Evolutionary conservation across 1,140 invertebrate genomes (phyloP).

Genomic region (Rhopalosiphum padi): DNA sequence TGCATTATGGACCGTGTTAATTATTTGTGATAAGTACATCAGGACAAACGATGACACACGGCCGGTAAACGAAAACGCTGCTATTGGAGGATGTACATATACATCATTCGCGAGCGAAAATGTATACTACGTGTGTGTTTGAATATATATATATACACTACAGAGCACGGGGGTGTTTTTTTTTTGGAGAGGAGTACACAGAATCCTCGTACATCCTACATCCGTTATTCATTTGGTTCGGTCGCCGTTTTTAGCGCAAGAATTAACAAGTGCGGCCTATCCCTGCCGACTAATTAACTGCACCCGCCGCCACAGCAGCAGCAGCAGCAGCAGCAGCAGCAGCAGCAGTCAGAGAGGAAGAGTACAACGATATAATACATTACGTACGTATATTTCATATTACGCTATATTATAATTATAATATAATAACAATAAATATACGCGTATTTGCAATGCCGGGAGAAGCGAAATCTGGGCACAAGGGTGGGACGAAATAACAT

Average conservation of each 20-base stretch:
- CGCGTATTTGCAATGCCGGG: not conserved
- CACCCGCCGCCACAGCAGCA: constrained; percentile 50
- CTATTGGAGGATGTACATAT: not conserved
- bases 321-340: not conserved
- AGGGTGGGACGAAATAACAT: not conserved
- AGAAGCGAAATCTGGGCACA: not conserved
- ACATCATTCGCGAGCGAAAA: not conserved
- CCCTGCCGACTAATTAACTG: constrained; percentile 43
- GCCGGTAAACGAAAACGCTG: too few relatives aligned
- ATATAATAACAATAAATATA: not conserved
- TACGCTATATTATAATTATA: not conserved
- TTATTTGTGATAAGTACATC: too few relatives aligned
- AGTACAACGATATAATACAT: not conserved
- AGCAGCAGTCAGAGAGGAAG: not conserved
- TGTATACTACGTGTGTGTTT: not conserved
- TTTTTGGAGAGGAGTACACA: not conserved
- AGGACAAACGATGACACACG: too few relatives aligned
- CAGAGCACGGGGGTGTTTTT: not conserved
- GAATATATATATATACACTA: not conserved
- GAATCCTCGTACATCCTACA: not conserved
- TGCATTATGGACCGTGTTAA: too few relatives aligned
- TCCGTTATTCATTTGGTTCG: not conserved
- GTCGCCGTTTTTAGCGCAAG: constrained; percentile 30
- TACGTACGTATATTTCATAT: constrained; percentile 11
- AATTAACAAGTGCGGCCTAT: constrained; percentile 32